A percentile compares a stretch with the other conserved stretches of the same genome.
Conservation (phyloP, 2,113 vertebrate genomes). For the Misgurnus mizolepis region DNA sequence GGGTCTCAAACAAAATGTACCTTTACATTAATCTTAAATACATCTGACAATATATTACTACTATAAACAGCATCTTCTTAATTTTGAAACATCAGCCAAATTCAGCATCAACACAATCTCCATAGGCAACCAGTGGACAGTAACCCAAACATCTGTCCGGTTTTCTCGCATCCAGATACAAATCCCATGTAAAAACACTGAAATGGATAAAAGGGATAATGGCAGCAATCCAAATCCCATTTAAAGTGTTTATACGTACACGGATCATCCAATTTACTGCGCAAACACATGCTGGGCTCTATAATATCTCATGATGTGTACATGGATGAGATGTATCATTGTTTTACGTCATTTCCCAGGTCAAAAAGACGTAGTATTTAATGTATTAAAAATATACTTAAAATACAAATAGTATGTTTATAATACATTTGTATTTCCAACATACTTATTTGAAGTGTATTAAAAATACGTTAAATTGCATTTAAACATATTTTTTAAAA, state of each 20-base stretch:
- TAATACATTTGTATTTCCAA: too few species aligned
- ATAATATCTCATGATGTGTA: background rate
- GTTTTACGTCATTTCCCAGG: background rate
- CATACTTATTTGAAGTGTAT: too few species aligned
- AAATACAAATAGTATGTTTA: too few species aligned
- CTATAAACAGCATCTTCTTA: background rate
- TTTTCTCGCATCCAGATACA: constrained; percentile 1
- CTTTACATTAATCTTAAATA: background rate
- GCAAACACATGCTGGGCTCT: background rate
- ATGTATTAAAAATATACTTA: too few species aligned
- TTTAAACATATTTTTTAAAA: too few species aligned
- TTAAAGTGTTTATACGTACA: constrained; percentile 23
- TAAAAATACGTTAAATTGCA: too few species aligned
- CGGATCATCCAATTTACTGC: constrained; percentile 36
- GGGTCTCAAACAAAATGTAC: background rate
- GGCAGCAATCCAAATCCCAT: constrained; percentile 32
- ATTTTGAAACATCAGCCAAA: background rate
- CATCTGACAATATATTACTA: too few species aligned
- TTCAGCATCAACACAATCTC: constrained; percentile 26
- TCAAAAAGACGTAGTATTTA: too few species aligned
- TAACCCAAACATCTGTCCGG: constrained; percentile 31
- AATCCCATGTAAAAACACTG: constrained; percentile 23
- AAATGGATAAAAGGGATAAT: constrained; percentile 8
- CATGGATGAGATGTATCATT: background rate
- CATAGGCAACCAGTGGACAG: constrained; percentile 17